Base-by-base conservation (phyloP, 2,113 vertebrate genomes). In the Archilochus colubris region DNA sequence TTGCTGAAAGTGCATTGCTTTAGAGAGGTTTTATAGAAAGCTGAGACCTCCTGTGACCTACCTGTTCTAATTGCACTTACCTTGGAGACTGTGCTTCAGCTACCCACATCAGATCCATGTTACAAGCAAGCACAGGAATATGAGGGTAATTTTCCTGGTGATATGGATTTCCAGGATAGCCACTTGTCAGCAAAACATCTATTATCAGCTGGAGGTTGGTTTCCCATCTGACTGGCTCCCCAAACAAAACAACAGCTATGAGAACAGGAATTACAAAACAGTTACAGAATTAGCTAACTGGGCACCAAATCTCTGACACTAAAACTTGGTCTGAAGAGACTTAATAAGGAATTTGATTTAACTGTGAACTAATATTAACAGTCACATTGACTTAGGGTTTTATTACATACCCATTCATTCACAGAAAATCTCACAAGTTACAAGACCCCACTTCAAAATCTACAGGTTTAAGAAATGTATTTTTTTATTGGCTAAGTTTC, bases 191-290 rank as follows among this genome's bases (percentile, higher is more conserved):
- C 66, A 99, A 88, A 67, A 99, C 98, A 27, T 99, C 99, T 13
- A 98, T 96, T 33, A 99, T 97, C 73, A 99, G 67, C 97, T 99
- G 99, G 18, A 99, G 97, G 93, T 98, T 99, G 33, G 98, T 99
- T 89, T 99, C 99, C 99, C 99, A 99, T 93, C 98, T 97, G 64
- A 99, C 97, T 31, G 99, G 98, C 95, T 99, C 99, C 20, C 99
- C 98, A 77, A 99, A 99, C 76, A 99, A 88, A 89, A 99, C 96
- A 86, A 99, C 97, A 14, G 98, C 99, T 99, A 63, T 0, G 54
- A 72, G 22, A 66, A 79, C 12, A 94, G 80, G 92, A 82, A 38
- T 30, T 5, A 53, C 50, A 87, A 7, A 50, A 20, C 3, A 88
- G 36, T 21, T 38, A 86, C 1, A 30, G 43, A 36, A 27, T 10